Evolutionary conservation across 2,888 invertebrate species (phyloP), one percentile per base, ranked within the genome.

Genomic region (Melanotus villosus): DNA sequence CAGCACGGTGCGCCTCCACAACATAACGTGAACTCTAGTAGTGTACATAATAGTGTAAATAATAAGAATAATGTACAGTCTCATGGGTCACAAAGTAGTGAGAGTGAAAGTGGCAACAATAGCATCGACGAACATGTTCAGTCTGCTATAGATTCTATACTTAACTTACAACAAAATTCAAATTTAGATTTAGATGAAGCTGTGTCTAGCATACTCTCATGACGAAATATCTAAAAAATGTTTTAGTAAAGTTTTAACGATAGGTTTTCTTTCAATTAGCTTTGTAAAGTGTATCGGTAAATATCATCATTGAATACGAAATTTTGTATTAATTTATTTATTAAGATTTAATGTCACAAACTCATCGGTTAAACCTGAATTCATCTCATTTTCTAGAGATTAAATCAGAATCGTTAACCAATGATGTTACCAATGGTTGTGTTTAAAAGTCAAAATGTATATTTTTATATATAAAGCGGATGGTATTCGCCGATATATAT

Each of bases 111-210:
- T 47, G 75, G 68, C 41, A 82, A 82, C 76, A 91, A 91, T 77
- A 91, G 91, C 77, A 91, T 92, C 68, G 91, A 91, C 75, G 90
- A 91, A 26, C 92, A 93, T 83, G 93, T 93, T 71, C 92, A 93
- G 82, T 92, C 91, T 80, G 93, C 93, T 72, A 93, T 93, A 77
- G 92, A 93, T 82, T 92, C 92, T 80, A 93, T 93, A 79, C 85
- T 93, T 71, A 92, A 92, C 84, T 85, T 92, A 75, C 92, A 92
- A 80, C 86, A 80, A 83, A 88, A 78, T 69, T 81, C 82, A 19
- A 76, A 78, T 69, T 71, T 80, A 59, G 84, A 84, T 73, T 77
- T 85, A 73, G 85, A 85, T 73, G 79, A 80, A 72, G 77, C 79
- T 45, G 78, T 80, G 58, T 77, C 75, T 68, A 83, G 83, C 73